phyloP scores from a whole-genome alignment of 2,888 invertebrate species.

The Mesorhabditis spiculigera region DNA sequence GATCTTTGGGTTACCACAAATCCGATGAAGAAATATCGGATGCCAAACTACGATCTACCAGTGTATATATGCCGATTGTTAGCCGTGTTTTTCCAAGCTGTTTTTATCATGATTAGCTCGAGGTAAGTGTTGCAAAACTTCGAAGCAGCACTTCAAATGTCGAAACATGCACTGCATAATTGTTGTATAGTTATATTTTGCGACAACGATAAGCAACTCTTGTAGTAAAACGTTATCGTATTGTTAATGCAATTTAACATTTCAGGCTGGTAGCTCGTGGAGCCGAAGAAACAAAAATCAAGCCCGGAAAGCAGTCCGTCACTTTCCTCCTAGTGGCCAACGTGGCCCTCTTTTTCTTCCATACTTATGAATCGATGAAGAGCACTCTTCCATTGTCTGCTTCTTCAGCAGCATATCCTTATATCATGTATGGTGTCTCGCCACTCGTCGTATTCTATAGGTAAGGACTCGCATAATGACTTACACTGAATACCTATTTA shows the following conservation, averaged over 20 bases:
- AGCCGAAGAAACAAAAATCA: conserved; percentile 28
- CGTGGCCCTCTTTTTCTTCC: conserved; percentile 53
- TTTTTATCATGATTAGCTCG: conserved; percentile 49
- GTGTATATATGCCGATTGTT: neutral
- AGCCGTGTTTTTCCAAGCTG: conserved; percentile 50
- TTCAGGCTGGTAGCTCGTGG: conserved; percentile 17
- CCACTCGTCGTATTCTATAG: conserved; percentile 55
- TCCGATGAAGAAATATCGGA: neutral
- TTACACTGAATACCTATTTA: neutral
- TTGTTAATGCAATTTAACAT: neutral
- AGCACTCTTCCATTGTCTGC: neutral
- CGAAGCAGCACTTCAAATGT: neutral
- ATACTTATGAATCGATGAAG: conserved; percentile 30
- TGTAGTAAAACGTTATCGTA: no score
- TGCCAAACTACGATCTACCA: conserved; percentile 1
- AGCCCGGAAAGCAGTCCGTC: conserved; percentile 55
- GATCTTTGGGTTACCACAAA: neutral
- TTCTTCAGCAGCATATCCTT: conserved; percentile 31
- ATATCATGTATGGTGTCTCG: conserved; percentile 49
- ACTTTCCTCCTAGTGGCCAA: conserved; percentile 55
- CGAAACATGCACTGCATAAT: neutral
- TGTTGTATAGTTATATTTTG: neutral
- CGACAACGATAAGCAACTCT: no score
- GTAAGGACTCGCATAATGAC: conserved; percentile 14
- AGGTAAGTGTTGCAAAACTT: conserved; percentile 18